These are phyloP conservation scores for Cryptoblepharus egeriae DNA, from an alignment of 2,797 vertebrate species.

Conservation along the genomic window DNA sequence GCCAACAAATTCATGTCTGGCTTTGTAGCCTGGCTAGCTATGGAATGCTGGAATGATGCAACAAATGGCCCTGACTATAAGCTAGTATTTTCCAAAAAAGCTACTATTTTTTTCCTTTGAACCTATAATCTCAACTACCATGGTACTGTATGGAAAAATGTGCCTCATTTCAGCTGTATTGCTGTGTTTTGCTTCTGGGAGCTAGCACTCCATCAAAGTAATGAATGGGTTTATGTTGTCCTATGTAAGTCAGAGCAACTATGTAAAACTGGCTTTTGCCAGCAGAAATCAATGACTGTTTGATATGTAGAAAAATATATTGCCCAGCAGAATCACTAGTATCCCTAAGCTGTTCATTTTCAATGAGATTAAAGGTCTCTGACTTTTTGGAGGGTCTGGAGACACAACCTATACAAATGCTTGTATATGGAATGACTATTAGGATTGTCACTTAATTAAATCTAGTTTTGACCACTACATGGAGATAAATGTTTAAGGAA, in stretches of 20 bases:
- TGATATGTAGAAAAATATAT: background rate
- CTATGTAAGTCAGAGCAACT: background rate
- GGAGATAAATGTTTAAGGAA: background rate
- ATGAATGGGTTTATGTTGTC: background rate
- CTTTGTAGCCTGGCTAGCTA: background rate
- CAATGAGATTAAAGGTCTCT: background rate
- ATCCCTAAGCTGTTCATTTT: background rate
- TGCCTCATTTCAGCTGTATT: conserved; percentile 22
- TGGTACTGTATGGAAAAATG: background rate
- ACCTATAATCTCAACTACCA: background rate
- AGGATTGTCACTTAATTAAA: background rate
- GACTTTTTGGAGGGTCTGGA: background rate
- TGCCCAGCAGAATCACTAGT: background rate
- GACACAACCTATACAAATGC: no score
- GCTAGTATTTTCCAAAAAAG: background rate
- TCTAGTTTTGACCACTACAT: background rate
- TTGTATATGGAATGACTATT: background rate
- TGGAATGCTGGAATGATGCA: background rate
- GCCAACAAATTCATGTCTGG: background rate
- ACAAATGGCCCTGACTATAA: no score
- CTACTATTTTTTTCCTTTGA: conserved; percentile 9
- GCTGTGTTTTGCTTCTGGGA: conserved; percentile 16
- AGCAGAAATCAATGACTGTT: background rate
- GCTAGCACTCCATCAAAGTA: conserved; percentile 15
- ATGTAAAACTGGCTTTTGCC: background rate